phyloP scores from a whole-genome alignment of 2,797 vertebrate genomes.

The Otolemur crassicaudatus region DNA sequence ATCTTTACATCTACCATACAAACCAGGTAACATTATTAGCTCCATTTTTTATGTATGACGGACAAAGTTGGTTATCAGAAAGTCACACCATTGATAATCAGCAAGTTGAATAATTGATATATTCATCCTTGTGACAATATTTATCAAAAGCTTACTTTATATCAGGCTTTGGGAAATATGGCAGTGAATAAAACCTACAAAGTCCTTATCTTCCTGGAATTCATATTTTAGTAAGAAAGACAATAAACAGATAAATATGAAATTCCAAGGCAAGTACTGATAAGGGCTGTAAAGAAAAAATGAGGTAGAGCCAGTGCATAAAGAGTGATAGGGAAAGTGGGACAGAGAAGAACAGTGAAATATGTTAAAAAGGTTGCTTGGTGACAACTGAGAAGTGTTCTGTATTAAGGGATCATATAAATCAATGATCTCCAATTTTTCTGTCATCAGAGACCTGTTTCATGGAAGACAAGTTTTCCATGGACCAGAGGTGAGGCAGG shows the following conservation, averaged over 20 bases:
- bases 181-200: not conserved
- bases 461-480: too few species aligned
- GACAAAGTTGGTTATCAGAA: not conserved
- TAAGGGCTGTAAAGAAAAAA: not conserved
- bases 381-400: not conserved
- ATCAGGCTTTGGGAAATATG: not conserved
- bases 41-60: not conserved
- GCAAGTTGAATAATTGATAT: not conserved
- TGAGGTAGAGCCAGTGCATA: not conserved
- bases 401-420: not conserved
- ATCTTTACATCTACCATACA: not conserved
- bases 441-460: too few species aligned
- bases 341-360: not conserved
- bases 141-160: not conserved
- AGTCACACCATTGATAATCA: not conserved
- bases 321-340: not conserved
- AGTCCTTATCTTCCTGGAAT: not conserved
- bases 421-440: not conserved
- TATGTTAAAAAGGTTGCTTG: not conserved
- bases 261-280: not conserved
- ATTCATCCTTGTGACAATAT: not conserved
- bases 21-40: not conserved
- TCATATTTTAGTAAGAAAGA: slow-evolving; percentile 30
- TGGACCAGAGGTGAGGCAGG: too few species aligned
- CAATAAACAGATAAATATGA: not conserved